phyloP scores from a whole-genome alignment of 2,113 vertebrate species.

The Syrrhaptes paradoxus region DNA sequence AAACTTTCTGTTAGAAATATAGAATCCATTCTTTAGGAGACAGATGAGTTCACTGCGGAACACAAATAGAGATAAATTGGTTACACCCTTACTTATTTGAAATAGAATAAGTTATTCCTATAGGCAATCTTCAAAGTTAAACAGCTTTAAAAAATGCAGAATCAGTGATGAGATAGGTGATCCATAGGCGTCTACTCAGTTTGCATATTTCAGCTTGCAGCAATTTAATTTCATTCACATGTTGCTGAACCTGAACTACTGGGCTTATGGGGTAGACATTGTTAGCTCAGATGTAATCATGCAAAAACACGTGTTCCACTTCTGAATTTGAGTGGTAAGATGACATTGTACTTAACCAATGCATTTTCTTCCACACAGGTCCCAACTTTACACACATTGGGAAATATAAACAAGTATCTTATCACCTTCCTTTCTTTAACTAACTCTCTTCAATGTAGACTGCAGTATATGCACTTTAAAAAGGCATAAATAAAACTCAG shows the following conservation, averaged over 20 bases:
- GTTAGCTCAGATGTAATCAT: not conserved
- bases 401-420: not conserved
- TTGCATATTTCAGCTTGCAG: not conserved
- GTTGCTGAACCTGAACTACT: not conserved
- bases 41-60: not conserved
- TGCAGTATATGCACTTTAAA: not conserved
- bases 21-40: not conserved
- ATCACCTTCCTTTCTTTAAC: not conserved
- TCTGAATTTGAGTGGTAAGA: not conserved
- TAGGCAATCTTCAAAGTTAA: not conserved
- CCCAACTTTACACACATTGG: not conserved
- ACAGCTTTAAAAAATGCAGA: not conserved
- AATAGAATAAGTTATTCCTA: not conserved
- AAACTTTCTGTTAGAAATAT: not conserved
- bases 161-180: not conserved
- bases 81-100: not conserved
- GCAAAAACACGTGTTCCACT: not conserved
- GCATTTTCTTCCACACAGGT: not conserved
- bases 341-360: not conserved
- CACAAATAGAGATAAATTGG: not conserved
- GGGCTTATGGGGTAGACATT: not conserved
- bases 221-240: not conserved
- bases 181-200: not conserved
- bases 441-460: not conserved
- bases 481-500: not conserved